phyloP scores from a whole-genome alignment of 2,888 invertebrate species.

The Lordiphosa andalusiaca region DNA sequence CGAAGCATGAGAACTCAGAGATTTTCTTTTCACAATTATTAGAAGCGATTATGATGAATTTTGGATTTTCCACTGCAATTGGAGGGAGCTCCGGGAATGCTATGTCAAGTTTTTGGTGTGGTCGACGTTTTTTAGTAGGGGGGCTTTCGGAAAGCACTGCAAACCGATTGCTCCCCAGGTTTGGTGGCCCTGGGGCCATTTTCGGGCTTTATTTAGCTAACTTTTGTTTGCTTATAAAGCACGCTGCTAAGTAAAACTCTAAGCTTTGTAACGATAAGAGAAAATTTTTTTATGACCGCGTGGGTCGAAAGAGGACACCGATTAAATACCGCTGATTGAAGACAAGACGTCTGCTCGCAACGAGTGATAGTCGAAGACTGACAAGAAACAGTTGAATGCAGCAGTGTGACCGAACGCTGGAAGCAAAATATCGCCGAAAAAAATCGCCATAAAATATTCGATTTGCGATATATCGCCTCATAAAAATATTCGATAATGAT shows the following conservation, averaged over 20 bases:
- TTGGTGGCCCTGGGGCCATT: too few species aligned
- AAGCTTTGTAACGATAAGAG: neutral
- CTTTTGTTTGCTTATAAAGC: neutral
- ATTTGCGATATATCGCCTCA: too few species aligned
- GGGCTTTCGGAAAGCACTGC: slow-evolving; percentile 2
- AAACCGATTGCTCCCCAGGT: slow-evolving; percentile 4
- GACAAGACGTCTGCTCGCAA: neutral
- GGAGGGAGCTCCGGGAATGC: slow-evolving; percentile 6
- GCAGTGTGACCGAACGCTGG: too few species aligned
- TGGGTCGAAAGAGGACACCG: slow-evolving; percentile 9
- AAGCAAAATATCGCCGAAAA: too few species aligned
- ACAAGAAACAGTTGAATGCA: too few species aligned
- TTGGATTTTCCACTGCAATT: slow-evolving; percentile 9
- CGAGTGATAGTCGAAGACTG: too few species aligned
- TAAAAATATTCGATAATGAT: too few species aligned
- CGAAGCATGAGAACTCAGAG: slow-evolving; percentile 3
- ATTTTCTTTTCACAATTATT: slow-evolving; percentile 6
- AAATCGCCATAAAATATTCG: too few species aligned
- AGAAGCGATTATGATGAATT: slow-evolving; percentile 4
- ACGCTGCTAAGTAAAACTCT: neutral
- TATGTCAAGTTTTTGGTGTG: slow-evolving; percentile 6
- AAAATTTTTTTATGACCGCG: neutral
- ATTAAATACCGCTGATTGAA: slow-evolving; percentile 4
- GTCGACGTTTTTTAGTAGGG: slow-evolving; percentile 4
- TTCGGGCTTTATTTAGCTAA: too few species aligned